A percentile compares a stretch with the other conserved stretches of the same genome.
Evolutionary conservation across 2,888 invertebrate genomes (phyloP).

Genomic region (Augiades crinisus): DNA sequence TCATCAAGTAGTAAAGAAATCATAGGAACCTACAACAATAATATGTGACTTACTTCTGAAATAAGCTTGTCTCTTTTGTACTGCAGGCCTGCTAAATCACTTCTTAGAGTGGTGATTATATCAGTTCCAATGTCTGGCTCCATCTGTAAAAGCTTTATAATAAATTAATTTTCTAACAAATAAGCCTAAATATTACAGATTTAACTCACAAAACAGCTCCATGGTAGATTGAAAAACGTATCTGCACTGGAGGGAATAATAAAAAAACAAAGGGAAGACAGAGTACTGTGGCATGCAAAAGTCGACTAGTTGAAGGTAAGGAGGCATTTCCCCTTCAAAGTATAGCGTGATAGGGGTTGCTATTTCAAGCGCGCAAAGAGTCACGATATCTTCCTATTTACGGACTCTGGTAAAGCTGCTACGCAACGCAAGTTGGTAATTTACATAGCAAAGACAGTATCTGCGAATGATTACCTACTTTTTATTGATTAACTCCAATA

Average conservation of each 20-base stretch:
- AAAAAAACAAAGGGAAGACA: conserved; percentile 39
- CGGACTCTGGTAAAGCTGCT: conserved; percentile 34
- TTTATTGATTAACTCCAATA: conserved; percentile 20
- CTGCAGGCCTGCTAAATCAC: conserved; percentile 91
- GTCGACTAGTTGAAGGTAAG: conserved; percentile 52
- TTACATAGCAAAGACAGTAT: conserved; percentile 34
- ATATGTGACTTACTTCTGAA: conserved; percentile 82
- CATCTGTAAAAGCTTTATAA: conserved; percentile 64
- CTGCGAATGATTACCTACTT: conserved; percentile 16
- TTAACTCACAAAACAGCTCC: conserved; percentile 55
- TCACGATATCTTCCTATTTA: conserved; percentile 64
- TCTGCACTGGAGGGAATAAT: conserved; percentile 30
- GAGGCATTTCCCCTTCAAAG: conserved; percentile 54
- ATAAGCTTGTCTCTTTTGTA: conserved; percentile 91
- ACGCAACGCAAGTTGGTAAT: conserved; percentile 34
- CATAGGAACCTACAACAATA: no score
- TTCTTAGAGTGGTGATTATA: conserved; percentile 87
- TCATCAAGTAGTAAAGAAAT: no score
- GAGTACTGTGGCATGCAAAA: conserved; percentile 57
- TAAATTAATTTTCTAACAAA: background rate
- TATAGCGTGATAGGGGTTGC: conserved; percentile 68
- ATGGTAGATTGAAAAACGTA: conserved; percentile 35
- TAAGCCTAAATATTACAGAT: conserved; percentile 11
- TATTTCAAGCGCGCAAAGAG: conserved; percentile 59
- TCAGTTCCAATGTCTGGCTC: conserved; percentile 82